Evolutionary conservation across 1,140 invertebrate genomes (phyloP).

Genomic region (Achroia grisella): DNA sequence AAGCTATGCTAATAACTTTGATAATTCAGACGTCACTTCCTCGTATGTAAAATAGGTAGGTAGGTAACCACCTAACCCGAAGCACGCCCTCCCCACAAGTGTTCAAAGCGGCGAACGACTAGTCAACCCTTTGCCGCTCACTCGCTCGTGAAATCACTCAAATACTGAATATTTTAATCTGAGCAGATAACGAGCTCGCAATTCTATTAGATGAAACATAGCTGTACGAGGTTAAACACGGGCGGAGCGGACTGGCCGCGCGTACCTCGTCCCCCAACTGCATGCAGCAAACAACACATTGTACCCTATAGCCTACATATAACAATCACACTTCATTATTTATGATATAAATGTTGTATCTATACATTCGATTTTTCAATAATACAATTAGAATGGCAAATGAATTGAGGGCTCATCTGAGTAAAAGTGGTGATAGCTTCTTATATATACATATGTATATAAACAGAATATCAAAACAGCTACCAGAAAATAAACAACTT

Average conservation of each 20-base stretch:
- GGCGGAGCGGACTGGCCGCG: constrained; percentile 21
- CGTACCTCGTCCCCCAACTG: constrained; percentile 5
- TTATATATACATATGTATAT: too few relatives aligned
- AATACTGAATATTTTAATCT: constrained; percentile 74
- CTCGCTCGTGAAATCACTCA: constrained; percentile 73
- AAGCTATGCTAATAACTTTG: constrained; percentile 30
- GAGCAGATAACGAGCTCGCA: constrained; percentile 72
- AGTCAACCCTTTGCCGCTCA: constrained; percentile 71
- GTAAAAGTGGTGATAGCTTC: too few relatives aligned
- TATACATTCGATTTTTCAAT: too few relatives aligned
- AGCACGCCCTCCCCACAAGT: constrained; percentile 54
- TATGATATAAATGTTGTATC: too few relatives aligned
- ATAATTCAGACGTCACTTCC: constrained; percentile 32
- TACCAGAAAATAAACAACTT: too few relatives aligned
- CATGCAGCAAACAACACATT: too few relatives aligned
- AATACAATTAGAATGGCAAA: too few relatives aligned
- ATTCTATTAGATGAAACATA: constrained; percentile 72
- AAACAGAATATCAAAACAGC: too few relatives aligned
- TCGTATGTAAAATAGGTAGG: constrained; percentile 49
- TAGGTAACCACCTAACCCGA: constrained; percentile 29
- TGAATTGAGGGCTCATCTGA: too few relatives aligned
- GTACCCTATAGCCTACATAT: too few relatives aligned
- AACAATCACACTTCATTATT: too few relatives aligned
- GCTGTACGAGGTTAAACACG: constrained; percentile 62
- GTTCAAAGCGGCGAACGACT: constrained; percentile 69